These are phyloP conservation scores for Salticus scenicus DNA, from an alignment of 2,888 invertebrate species.

Conservation along the genomic window DNA sequence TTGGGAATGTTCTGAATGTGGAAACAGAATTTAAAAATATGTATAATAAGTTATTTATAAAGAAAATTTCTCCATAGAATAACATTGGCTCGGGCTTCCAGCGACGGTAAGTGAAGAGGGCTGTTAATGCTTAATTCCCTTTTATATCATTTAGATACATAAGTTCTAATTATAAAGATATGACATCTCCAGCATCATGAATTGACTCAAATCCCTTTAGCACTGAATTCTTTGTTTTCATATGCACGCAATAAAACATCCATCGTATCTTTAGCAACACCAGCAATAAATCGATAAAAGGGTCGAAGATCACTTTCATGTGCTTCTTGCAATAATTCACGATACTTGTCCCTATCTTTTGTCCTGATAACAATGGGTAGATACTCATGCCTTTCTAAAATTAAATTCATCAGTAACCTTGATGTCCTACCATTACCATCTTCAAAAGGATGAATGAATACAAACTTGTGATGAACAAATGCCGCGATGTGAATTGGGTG, in stretches of 20 bases:
- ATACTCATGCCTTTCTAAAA: conserved; percentile 93
- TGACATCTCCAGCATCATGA: too few species aligned
- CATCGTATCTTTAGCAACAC: conserved; percentile 90
- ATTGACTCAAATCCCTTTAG: too few species aligned
- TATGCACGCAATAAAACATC: conserved; percentile 91
- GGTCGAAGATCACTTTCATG: conserved; percentile 96
- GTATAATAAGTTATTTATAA: too few species aligned
- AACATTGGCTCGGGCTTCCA: too few species aligned
- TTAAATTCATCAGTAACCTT: conserved; percentile 94
- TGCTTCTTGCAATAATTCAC: conserved; percentile 90
- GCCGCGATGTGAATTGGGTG: conserved; percentile 97
- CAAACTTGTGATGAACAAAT: conserved; percentile 95
- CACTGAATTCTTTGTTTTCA: not conserved
- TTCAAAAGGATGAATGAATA: conserved; percentile 96
- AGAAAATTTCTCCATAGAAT: too few species aligned
- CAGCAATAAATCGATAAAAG: conserved; percentile 95
- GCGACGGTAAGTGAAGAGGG: too few species aligned
- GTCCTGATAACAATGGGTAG: conserved; percentile 96
- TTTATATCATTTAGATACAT: too few species aligned
- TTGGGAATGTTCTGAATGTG: too few species aligned
- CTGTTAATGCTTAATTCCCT: too few species aligned
- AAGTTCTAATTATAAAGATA: too few species aligned
- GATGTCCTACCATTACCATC: conserved; percentile 98
- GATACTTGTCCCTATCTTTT: conserved; percentile 82
- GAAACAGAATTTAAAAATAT: too few species aligned